phyloP scores from a whole-genome alignment of 2,113 vertebrate species.

The Manacus vitellinus region DNA sequence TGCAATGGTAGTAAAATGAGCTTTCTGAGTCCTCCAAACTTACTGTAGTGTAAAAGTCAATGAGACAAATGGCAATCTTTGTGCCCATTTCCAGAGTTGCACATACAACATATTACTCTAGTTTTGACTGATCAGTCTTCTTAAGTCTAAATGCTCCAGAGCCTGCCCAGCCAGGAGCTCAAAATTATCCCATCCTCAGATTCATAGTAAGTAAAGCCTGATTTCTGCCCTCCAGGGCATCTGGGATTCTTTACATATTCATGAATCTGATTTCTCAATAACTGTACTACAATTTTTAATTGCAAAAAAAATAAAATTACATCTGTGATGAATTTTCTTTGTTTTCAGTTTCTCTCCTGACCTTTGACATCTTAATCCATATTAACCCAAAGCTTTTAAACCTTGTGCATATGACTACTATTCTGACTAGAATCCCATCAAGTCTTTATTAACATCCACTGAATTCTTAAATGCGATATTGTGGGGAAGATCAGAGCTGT shows the following conservation, averaged over 20 bases:
- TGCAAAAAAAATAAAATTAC: not conserved
- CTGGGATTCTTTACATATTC: not conserved
- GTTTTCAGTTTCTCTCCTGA: not conserved
- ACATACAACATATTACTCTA: not conserved
- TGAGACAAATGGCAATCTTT: not conserved
- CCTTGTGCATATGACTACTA: not conserved
- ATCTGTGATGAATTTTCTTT: not conserved
- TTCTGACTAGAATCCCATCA: not conserved
- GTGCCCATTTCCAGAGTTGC: not conserved
- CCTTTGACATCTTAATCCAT: conserved; percentile 1
- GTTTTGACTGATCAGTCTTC: not conserved
- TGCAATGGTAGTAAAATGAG: not conserved
- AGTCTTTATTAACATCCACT: not conserved
- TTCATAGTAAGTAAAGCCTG: not conserved
- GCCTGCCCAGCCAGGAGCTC: not conserved
- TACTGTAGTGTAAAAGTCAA: not conserved
- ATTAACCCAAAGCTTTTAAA: conserved; percentile 5
- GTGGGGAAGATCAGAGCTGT: not conserved
- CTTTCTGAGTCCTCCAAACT: not conserved
- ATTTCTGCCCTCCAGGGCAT: not conserved
- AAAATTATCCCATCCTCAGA: not conserved
- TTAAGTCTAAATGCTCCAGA: not conserved
- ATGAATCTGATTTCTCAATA: not conserved
- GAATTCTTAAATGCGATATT: not conserved
- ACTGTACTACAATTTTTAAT: not conserved